phyloP scores from a whole-genome alignment of 2,888 invertebrate genomes.

The Polydrusus cervinus region DNA sequence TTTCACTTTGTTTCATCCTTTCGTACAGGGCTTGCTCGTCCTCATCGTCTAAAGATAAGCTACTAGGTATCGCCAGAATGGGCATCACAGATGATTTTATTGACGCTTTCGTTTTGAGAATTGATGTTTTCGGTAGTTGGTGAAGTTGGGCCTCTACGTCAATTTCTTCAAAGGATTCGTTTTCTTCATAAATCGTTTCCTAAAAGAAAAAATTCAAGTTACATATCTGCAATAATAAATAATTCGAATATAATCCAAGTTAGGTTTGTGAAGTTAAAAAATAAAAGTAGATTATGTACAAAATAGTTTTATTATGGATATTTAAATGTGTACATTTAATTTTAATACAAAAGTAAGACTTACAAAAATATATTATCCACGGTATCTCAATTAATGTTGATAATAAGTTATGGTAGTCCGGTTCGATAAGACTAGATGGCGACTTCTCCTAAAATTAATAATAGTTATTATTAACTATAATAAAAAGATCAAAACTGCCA shows the following conservation, averaged over 20 bases:
- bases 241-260: too few species aligned
- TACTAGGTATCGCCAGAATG: too few species aligned
- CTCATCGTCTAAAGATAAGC: too few species aligned
- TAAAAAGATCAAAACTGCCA: too few species aligned
- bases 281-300: not conserved
- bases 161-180: not conserved
- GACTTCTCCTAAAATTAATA: not conserved
- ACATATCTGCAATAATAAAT: not conserved
- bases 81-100: not conserved
- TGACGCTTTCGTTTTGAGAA: not conserved
- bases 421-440: not conserved
- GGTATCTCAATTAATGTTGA: not conserved
- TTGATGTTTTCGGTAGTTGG: not conserved
- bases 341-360: not conserved
- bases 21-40: too few species aligned
- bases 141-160: not conserved
- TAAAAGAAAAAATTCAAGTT: not conserved
- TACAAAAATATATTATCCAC: not conserved
- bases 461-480: too few species aligned
- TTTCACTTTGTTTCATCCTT: too few species aligned
- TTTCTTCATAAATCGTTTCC: not conserved
- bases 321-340: not conserved
- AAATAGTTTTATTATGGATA: not conserved
- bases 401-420: not conserved
- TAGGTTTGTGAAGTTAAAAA: not conserved